Evolutionary conservation across 2,888 invertebrate genomes (phyloP), one percentile per base, ranked within the genome.

Genomic region (Megaustenia siamemsis): DNA sequence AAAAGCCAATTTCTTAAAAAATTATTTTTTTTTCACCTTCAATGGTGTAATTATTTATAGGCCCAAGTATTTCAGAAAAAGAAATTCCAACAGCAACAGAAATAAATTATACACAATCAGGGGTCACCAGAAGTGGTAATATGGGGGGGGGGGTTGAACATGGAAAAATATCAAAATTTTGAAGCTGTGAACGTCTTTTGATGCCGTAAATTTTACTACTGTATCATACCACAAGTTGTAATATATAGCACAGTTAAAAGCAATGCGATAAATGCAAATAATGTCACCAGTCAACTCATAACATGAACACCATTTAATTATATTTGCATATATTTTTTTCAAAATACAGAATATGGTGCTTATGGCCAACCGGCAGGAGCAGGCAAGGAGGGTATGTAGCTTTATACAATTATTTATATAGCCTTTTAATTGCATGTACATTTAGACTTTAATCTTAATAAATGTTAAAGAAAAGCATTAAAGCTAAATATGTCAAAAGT

Each of bases 331-430:
- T 28, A 8, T n/a, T n/a, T 63, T 10, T 63, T 12, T 28, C 4
- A 28, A 8, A 28, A 8, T 63, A 28, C 28, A 63, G 63, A 63
- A 12, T 63, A 63, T 12, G 28, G 63, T 63, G 63, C 63, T 0
- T 63, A 63, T 63, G 63, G n/a, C 28, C 63, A 63, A 12, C 63
- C n/a, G 2, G n/a, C 63, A 63, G 63, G n/a, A n/a, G 63, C 63
- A 28, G 28, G n/a, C 28, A n/a, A 63, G 63, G 6, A 63, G 28
- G 63, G 63, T 63, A 63, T n/a, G 63, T 63, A 28, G 12, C 24
- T 8, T 28, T 63, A 4, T 63, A 28, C 28, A 56, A 24, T 56
- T 5, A 6, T 18, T 15, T 1, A 18, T 5, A 24, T 6, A 6
- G 5, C 5, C n/a, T 56, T 56, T 56, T 18, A 56, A 5, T 56